Evolutionary conservation across 2,113 vertebrate species (phyloP).

Genomic region (Myrmophylax atrothorax): DNA sequence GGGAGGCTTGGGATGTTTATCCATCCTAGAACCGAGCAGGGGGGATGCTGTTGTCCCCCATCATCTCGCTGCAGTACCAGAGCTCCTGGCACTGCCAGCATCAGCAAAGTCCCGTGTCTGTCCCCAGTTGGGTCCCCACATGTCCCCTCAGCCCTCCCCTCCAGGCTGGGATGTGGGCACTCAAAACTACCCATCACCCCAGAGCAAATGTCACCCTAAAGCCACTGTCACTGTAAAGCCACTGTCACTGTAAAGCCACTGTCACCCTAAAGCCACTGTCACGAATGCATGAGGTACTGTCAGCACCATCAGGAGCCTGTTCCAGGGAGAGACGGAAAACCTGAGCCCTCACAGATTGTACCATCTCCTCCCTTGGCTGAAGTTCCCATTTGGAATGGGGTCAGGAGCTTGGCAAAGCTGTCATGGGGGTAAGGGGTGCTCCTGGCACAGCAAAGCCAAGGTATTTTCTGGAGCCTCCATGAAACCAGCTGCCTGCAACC

Average conservation of each 20-base stretch:
- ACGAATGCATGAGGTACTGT: accelerated
- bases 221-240: neutral
- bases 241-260: neutral
- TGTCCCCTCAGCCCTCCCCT: neutral
- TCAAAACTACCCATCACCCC: accelerated
- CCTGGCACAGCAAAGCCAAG: neutral
- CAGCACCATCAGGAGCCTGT: neutral
- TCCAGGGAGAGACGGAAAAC: neutral
- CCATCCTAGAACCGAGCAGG: neutral
- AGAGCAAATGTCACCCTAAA: neutral
- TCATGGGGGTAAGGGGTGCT: neutral
- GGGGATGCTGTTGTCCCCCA: neutral
- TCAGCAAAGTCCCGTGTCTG: accelerated
- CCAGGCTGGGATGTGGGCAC: accelerated
- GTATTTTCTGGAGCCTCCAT: neutral
- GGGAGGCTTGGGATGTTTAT: neutral
- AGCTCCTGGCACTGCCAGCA: neutral
- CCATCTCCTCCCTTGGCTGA: neutral
- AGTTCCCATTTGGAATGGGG: neutral
- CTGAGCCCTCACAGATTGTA: accelerated
- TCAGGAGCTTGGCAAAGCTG: neutral
- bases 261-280: neutral
- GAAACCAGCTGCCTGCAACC: neutral
- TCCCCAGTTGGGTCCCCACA: neutral
- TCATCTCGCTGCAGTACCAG: accelerated